Evolutionary conservation across 2,888 invertebrate species (phyloP).

Genomic region (Ypsolopha sequella): DNA sequence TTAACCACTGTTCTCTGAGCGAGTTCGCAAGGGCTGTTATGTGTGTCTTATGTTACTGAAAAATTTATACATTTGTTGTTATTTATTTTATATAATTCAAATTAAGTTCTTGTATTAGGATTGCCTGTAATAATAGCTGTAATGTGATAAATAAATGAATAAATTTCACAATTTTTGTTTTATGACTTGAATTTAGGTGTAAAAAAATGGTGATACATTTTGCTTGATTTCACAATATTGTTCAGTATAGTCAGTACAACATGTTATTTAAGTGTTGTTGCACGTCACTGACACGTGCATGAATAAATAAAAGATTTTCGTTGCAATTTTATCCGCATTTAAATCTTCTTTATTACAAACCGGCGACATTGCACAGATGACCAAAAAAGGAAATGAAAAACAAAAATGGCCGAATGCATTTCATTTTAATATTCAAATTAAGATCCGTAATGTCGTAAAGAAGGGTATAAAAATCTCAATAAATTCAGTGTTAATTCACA

Average conservation of each 20-base stretch:
- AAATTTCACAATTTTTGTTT: no score
- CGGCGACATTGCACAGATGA: not conserved
- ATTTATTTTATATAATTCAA: no score
- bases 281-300: no score
- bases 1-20: no score
- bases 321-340: not conserved
- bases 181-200: not conserved
- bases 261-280: not conserved
- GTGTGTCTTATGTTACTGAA: no score
- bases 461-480: not conserved
- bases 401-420: not conserved
- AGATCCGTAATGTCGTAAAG: not conserved
- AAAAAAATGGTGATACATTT: not conserved
- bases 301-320: no score
- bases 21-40: no score
- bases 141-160: no score
- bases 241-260: not conserved
- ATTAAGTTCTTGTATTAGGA: no score
- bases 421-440: constrained; percentile 1
- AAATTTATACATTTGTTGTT: no score
- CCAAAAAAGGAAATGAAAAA: not conserved
- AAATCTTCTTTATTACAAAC: not conserved
- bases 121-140: no score
- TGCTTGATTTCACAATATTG: not conserved
- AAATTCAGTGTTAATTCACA: not conserved